Conservation (phyloP, 2,888 invertebrate species). For the Dusona sp. region DNA sequence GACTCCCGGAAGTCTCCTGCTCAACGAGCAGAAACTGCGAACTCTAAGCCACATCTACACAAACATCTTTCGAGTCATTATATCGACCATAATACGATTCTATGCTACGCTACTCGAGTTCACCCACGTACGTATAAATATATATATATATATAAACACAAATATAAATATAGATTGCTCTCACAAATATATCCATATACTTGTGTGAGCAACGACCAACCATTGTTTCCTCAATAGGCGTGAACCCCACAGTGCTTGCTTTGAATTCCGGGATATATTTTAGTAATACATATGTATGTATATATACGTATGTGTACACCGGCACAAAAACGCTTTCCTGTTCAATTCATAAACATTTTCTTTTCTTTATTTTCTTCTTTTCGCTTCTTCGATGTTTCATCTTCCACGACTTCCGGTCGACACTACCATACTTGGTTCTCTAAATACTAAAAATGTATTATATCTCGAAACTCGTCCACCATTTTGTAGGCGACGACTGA, state of each 20-base stretch:
- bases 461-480: neutral
- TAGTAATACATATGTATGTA: constrained; percentile 6
- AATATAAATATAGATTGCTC: neutral
- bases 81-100: constrained; percentile 46
- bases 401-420: constrained; percentile 58
- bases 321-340: constrained; percentile 50
- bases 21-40: constrained; percentile 64
- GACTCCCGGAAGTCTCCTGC: constrained; percentile 67
- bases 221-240: constrained; percentile 65
- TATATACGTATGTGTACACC: constrained; percentile 9
- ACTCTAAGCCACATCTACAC: constrained; percentile 41
- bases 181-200: neutral
- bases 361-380: constrained; percentile 5
- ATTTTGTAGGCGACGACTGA: neutral
- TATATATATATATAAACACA: neutral
- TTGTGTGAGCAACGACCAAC: constrained; percentile 28
- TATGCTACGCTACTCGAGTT: constrained; percentile 36
- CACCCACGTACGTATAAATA: constrained; percentile 5
- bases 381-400: constrained; percentile 39
- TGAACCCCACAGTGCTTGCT: constrained; percentile 40
- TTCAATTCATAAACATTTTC: constrained; percentile 57
- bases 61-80: constrained; percentile 18
- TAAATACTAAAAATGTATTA: neutral
- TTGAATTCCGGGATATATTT: constrained; percentile 56
- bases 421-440: constrained; percentile 21